Evolutionary conservation across 2,113 vertebrate genomes (phyloP).

Genomic region (Bambusicola thoracicus): DNA sequence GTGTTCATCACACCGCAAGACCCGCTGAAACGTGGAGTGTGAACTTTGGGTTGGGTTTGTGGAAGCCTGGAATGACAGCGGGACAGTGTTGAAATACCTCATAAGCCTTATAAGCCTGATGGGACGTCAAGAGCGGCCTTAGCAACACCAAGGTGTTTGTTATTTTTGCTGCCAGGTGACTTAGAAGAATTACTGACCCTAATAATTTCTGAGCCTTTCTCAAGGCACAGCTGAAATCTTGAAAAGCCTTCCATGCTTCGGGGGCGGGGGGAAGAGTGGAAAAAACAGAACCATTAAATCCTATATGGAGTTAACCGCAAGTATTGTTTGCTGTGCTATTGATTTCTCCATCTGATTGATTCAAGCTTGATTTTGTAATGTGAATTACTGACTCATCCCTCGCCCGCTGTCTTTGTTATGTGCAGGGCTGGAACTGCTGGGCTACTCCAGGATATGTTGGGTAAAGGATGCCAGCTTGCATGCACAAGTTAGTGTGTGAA

Average conservation of each 20-base stretch:
- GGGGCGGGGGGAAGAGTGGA: not conserved
- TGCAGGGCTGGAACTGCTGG: fast-evolving
- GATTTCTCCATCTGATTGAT: conserved; percentile 51
- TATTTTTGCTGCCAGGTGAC: not conserved
- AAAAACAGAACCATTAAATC: not conserved
- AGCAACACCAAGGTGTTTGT: not conserved
- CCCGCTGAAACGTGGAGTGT: not conserved
- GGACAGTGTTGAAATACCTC: not conserved
- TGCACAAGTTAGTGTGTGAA: fast-evolving
- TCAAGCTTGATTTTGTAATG: not conserved
- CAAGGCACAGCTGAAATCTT: not conserved
- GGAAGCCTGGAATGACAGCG: not conserved
- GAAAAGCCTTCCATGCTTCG: not conserved
- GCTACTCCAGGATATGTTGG: not conserved
- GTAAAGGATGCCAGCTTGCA: not conserved
- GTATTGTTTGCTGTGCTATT: not conserved
- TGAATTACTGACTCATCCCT: not conserved
- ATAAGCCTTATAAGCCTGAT: not conserved
- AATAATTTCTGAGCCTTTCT: not conserved
- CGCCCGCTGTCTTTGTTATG: not conserved
- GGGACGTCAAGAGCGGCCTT: not conserved
- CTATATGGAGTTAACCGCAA: not conserved
- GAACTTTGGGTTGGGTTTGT: not conserved
- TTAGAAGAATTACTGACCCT: not conserved
- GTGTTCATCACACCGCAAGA: not conserved